These are phyloP conservation scores for Mylabris sibirica DNA, from an alignment of 2,888 invertebrate species.

Conservation along the genomic window DNA sequence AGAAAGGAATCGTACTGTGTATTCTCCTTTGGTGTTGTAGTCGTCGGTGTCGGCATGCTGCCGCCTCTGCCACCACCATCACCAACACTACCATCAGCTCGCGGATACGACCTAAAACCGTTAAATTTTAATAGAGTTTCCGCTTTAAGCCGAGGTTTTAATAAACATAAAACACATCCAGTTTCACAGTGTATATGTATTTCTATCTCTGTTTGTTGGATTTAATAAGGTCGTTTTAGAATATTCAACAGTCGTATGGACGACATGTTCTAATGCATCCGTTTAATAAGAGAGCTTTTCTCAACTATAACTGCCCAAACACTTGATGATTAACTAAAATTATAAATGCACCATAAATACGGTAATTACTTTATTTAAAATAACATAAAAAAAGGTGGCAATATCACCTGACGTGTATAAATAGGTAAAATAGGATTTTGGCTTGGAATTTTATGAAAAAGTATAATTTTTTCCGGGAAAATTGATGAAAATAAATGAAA, in stretches of 20 bases:
- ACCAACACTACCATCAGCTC: background rate
- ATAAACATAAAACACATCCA: constrained; percentile 47
- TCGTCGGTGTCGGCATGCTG: background rate
- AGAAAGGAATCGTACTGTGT: background rate
- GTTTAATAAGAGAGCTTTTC: constrained; percentile 3
- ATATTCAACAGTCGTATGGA: constrained; percentile 8
- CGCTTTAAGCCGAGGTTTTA: constrained; percentile 36
- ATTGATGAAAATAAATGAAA: background rate
- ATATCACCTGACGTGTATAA: background rate
- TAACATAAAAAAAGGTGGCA: too few species aligned
- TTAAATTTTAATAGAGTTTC: constrained; percentile 28
- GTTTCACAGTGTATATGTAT: constrained; percentile 39
- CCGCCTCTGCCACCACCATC: background rate
- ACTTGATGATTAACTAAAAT: background rate
- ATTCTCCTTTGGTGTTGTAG: constrained; percentile 7
- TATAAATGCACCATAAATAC: background rate
- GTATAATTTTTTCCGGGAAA: background rate
- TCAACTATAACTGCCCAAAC: background rate
- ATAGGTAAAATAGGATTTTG: background rate
- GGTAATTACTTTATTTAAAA: background rate
- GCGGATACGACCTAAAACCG: constrained; percentile 14
- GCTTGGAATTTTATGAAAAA: background rate
- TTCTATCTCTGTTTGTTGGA: background rate
- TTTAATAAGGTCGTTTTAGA: constrained; percentile 39
- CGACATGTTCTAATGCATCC: constrained; percentile 4